Conservation (phyloP, 2,113 vertebrate genomes). For the Oryctolagus cuniculus region DNA sequence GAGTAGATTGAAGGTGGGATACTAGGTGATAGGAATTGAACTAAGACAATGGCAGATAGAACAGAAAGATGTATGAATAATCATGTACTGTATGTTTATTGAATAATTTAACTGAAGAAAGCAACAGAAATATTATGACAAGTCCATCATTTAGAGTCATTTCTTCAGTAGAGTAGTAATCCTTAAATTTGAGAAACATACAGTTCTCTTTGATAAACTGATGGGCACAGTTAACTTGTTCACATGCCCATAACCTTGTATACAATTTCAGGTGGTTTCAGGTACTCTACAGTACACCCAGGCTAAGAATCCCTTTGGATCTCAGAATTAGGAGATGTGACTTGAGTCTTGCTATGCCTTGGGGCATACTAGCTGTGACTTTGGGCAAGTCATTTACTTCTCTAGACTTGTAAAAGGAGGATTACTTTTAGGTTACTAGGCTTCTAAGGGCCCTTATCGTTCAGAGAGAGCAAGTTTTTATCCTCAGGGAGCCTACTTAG, state of each 20-base stretch:
- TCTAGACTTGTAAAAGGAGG: constrained; percentile 23
- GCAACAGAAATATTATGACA: constrained; percentile 26
- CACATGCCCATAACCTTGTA: background rate
- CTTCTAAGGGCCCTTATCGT: background rate
- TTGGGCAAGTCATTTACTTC: background rate
- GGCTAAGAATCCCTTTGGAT: background rate
- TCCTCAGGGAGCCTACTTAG: background rate
- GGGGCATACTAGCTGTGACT: background rate
- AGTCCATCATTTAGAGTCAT: background rate
- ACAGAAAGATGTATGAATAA: background rate
- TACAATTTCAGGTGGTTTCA: background rate
- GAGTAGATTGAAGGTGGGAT: background rate
- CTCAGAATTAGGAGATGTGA: background rate
- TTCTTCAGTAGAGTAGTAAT: constrained; percentile 20
- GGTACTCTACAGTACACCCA: background rate
- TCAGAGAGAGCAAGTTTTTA: background rate
- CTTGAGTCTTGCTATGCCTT: background rate
- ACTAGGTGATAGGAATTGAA: background rate
- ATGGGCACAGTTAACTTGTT: background rate
- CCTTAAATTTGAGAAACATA: background rate
- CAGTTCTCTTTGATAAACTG: background rate
- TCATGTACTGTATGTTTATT: background rate
- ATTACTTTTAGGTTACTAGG: constrained; percentile 20
- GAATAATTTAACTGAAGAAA: constrained; percentile 49
- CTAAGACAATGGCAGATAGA: background rate